Evolutionary conservation across 2,113 vertebrate species (phyloP).

Genomic region (Halichoerus grypus): DNA sequence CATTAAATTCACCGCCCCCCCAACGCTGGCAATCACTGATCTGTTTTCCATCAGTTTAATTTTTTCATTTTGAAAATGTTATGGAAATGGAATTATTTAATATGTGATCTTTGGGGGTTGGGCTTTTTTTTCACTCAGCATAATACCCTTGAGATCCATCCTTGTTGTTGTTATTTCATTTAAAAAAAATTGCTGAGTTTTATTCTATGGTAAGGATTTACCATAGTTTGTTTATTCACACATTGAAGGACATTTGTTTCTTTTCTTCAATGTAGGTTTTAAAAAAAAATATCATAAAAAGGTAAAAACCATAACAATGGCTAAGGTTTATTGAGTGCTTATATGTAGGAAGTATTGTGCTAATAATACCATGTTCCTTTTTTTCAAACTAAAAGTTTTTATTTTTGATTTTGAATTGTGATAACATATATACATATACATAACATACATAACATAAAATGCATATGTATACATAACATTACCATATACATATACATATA

Average conservation of each 20-base stretch:
- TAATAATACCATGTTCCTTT: neutral
- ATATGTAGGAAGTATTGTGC: neutral
- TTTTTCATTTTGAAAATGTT: conserved; percentile 19
- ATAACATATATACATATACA: neutral
- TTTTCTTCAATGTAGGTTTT: neutral
- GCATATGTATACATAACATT: too few species aligned
- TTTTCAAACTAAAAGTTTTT: neutral
- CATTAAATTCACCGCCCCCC: neutral
- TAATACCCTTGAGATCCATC: neutral
- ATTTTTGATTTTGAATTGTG: conserved; percentile 14
- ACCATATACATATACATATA: too few species aligned
- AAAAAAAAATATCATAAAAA: neutral
- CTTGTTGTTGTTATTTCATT: neutral
- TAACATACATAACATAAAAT: neutral
- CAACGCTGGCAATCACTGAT: neutral
- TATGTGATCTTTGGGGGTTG: neutral
- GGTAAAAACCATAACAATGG: neutral
- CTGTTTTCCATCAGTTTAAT: neutral
- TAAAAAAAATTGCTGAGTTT: neutral
- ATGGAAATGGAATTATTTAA: conserved; percentile 23
- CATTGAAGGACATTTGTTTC: neutral
- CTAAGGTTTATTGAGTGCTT: neutral
- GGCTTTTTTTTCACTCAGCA: neutral
- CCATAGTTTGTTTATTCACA: neutral
- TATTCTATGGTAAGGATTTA: neutral